Evolutionary conservation across 2,113 vertebrate genomes (phyloP), one percentile per base, ranked within the genome.

Genomic region (Petrocephalus microphthalmus): DNA sequence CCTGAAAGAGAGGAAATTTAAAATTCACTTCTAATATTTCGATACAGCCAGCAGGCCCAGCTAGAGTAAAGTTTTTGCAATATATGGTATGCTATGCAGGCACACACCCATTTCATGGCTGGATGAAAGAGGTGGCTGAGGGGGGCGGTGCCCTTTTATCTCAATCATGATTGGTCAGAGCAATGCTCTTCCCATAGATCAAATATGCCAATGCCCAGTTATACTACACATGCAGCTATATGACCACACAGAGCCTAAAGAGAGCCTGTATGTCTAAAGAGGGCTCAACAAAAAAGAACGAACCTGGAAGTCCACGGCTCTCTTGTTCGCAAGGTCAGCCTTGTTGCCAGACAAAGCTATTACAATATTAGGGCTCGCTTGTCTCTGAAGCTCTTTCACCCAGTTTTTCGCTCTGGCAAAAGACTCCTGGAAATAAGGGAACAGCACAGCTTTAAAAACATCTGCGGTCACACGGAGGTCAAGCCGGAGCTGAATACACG

Each of bases 311-410:
- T 99, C 97, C 47, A 99, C 98, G 89, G 97, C 97, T 95, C 98
- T 97, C 95, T 99, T 99, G 94, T 93, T 98, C 92, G 98, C 97
- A 88, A 99, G 96, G 91, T 99, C 98, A 87, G 98, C 97, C 93
- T 99, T 99, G 94, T 99, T 99, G 93, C 98, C 98, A 89, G 98
- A 97, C 94, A 99, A 94, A 93, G 98, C 98, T 92, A 99, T 99
- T 94, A 99, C 98, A 92, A 99, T 99, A 91, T 97, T 99, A 88
- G 98, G 98, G 91, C 98, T 99, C 90, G 98, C 98, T 97, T 99
- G 98, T 93, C 97, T 97, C 94, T 99, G 98, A 91, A 99, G 96
- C 93, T 99, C 98, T 95, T 99, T 99, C 92, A 99, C 98, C 98
- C 98, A 99, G 92, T 98, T 99, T 95, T 99, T 99, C 84, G 98